Base-by-base conservation (phyloP, 2,113 vertebrate species). In the Aegotheles bennettii region DNA sequence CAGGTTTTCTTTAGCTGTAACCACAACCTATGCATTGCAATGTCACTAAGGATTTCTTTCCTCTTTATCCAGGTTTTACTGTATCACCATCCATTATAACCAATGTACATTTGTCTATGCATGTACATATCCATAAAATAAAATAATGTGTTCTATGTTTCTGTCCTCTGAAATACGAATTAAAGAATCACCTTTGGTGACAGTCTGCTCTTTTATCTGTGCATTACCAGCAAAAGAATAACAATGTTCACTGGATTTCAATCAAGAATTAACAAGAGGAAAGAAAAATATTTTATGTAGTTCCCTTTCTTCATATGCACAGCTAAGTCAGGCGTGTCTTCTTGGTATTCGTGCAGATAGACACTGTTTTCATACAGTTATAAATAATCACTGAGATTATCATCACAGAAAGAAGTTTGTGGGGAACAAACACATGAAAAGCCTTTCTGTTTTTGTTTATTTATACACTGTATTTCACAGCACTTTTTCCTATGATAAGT, bases 181-280 rank as follows among this genome's bases (percentile, higher is more conserved):
- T 94, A 90, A 94, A 35, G 68, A 80, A 70, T 17, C 88, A 33
- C 33, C 61, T 89, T 86, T 70, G 67, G 63, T 85, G 89, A 91
- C 63, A 93, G 60, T 29, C 68, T 75, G 43, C 40, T 82, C 59
- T 94, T 94, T 70, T 82, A 45, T 61, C 57, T 93, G 53, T 70
- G 50, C 64, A n/a, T 68, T 87, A 78, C 78, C 73, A 85, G 71
- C 68, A 77, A 65, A 71, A 90, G 45, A 90, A 57, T 50, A 83
- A 85, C 54, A 80, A 43, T 10, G 42, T 56, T 70, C 75, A 84
- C 54, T 43, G 70, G 75, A 63, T 88, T 95, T 95, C 67, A 88
- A 91, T 90, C 68, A 91, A 83, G 90, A 87, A 91, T 70, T 90
- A 95, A 79, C 67, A 91, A 51, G 63, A 88, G 71, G 56, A 92